These are phyloP conservation scores for Matsumyia berberina DNA, from an alignment of 2,888 invertebrate genomes.

Conservation along the genomic window DNA sequence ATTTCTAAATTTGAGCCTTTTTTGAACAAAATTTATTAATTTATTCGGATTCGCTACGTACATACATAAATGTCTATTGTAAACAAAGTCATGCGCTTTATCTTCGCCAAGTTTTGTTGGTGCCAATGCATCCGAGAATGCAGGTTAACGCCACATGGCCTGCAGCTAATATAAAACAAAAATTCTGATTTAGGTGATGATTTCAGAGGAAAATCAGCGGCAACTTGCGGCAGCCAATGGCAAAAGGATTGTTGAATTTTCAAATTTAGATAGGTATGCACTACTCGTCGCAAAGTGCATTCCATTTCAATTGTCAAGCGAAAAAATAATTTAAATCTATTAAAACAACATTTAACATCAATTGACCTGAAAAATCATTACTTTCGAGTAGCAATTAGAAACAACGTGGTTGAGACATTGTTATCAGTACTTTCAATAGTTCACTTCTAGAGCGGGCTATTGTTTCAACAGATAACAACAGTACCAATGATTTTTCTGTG, in stretches of 20 bases:
- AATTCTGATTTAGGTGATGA: constrained; percentile 52
- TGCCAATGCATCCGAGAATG: constrained; percentile 24
- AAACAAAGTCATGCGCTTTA: constrained; percentile 68
- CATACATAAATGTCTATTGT: constrained; percentile 1
- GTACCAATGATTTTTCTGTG: constrained; percentile 2
- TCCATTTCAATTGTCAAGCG: constrained; percentile 43
- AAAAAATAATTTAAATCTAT: constrained; percentile 43
- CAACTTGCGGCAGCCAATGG: background rate
- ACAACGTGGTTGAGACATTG: constrained; percentile 10
- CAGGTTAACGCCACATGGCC: constrained; percentile 59
- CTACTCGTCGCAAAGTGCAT: constrained; percentile 53
- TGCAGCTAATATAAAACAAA: constrained; percentile 21
- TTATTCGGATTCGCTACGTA: background rate
- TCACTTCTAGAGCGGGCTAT: constrained; percentile 15
- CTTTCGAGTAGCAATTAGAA: constrained; percentile 17
- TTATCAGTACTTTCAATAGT: constrained; percentile 41
- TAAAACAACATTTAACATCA: constrained; percentile 49
- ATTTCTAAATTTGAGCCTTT: background rate
- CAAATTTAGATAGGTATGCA: constrained; percentile 45
- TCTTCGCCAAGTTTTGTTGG: background rate
- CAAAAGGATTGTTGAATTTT: constrained; percentile 23
- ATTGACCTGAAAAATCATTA: constrained; percentile 60
- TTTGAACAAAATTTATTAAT: background rate
- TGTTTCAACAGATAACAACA: constrained; percentile 38
- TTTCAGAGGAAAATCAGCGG: constrained; percentile 28